phyloP scores from a whole-genome alignment of 2,113 vertebrate genomes.

The Pangasianodon hypophthalmus region DNA sequence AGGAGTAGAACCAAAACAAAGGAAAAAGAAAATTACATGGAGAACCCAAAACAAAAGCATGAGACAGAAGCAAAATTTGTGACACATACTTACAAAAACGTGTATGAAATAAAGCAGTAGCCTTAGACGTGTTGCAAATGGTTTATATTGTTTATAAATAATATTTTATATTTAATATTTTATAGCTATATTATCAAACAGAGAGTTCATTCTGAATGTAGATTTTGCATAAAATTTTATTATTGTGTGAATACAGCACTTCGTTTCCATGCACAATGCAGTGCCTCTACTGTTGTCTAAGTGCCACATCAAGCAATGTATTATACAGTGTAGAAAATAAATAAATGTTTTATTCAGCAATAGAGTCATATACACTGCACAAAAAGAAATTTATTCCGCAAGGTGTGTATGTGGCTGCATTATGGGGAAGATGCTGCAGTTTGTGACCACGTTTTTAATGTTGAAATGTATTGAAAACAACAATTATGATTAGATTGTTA shows the following conservation, averaged over 20 bases:
- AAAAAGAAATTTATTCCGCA: background rate
- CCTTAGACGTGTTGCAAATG: too few species aligned
- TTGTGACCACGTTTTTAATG: background rate
- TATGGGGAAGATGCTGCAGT: background rate
- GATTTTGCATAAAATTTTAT: too few species aligned
- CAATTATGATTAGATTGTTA: background rate
- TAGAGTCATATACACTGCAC: background rate
- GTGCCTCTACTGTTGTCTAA: background rate
- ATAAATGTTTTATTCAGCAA: background rate
- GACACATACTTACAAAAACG: too few species aligned
- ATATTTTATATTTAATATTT: too few species aligned
- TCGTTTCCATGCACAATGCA: background rate
- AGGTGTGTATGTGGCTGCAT: background rate
- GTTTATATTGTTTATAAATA: background rate
- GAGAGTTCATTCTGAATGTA: background rate
- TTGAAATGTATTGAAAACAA: background rate
- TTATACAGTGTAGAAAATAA: background rate
- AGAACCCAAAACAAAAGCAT: background rate
- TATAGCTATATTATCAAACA: background rate
- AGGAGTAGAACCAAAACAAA: background rate
- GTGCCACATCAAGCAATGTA: background rate
- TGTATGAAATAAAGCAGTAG: too few species aligned
- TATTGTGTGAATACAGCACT: background rate
- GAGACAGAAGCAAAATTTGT: too few species aligned
- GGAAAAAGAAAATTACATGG: background rate